phyloP scores from a whole-genome alignment of 2,888 invertebrate genomes.

The Quadroppia sp. region DNA sequence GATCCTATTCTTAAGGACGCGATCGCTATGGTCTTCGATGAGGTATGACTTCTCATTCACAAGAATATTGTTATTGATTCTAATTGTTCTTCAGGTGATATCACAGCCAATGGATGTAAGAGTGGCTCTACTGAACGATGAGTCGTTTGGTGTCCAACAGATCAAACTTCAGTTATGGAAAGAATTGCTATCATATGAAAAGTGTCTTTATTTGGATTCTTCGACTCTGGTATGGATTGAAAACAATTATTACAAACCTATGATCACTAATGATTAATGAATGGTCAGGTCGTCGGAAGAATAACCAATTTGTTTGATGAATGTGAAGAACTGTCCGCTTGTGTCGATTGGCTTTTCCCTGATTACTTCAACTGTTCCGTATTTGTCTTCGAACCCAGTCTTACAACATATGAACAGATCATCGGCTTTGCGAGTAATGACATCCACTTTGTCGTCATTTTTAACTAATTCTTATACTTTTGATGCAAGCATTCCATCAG shows the following conservation, averaged over 20 bases:
- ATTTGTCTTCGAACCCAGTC: constrained; percentile 42
- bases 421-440: constrained; percentile 41
- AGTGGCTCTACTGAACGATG: constrained; percentile 34
- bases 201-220: constrained; percentile 41
- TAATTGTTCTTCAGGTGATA: constrained; percentile 34
- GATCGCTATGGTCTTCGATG: constrained; percentile 39
- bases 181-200: constrained; percentile 36
- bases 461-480: background rate
- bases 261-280: background rate
- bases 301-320: constrained; percentile 40
- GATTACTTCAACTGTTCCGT: constrained; percentile 42
- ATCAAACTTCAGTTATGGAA: constrained; percentile 42
- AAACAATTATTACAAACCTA: background rate
- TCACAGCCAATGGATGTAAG: constrained; percentile 34
- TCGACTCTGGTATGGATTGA: constrained; percentile 36
- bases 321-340: constrained; percentile 38
- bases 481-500: constrained; percentile 17
- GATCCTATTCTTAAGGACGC: constrained; percentile 26
- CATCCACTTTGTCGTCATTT: background rate
- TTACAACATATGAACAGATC: constrained; percentile 38
- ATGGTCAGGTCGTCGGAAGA: constrained; percentile 41
- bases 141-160: constrained; percentile 40
- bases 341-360: constrained; percentile 40
- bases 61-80: background rate
- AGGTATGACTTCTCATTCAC: constrained; percentile 4